Evolutionary conservation across 2,888 invertebrate genomes (phyloP), one percentile per base, ranked within the genome.

Genomic region (Ennomos fuscantarius): DNA sequence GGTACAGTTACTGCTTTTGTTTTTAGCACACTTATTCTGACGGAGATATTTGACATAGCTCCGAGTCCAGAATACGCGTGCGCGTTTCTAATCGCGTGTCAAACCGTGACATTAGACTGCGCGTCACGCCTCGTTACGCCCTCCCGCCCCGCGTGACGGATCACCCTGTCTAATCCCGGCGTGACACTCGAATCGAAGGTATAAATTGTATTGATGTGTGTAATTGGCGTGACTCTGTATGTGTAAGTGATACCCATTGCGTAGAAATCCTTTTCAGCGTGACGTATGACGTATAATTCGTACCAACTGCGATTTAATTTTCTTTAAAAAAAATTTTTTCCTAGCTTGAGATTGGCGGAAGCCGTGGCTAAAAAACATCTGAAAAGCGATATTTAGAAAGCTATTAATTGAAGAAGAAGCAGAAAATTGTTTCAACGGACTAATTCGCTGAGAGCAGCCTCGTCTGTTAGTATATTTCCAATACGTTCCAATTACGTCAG

Each of bases 31-130:
- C n/a, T 15, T 15, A 5, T 24, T 24, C 24, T 5, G 5, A 24
- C 24, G 24, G 6, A 5, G 24, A 24, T 24, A 24, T 24, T 24
- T 24, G 24, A 24, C 6, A 24, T 24, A 1, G 24, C 37, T 15
- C 33, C 15, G 37, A 24, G 24, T 34, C 15, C 39, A 10, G 12
- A 8, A 47, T 9, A 40, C 49, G 49, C 83, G 80, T 88, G 87
- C 79, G 88, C 89, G 84, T 79, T 70, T 60, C 87, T 67, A 90
- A 90, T 89, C 78, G 78, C 66, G 74, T 77, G 86, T 87, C 83
- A 84, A 79, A 76, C 81, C 88, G 82, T 88, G 83, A 87, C 86
- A 75, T 74, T 74, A 70, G 72, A 70, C 79, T 81, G 81, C 75
- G 73, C 75, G 84, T 80, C 75, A 70, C 82, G 82, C 79, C 85